Conservation (phyloP, 2,113 vertebrate species). For the Urocynchramus pylzowi region DNA sequence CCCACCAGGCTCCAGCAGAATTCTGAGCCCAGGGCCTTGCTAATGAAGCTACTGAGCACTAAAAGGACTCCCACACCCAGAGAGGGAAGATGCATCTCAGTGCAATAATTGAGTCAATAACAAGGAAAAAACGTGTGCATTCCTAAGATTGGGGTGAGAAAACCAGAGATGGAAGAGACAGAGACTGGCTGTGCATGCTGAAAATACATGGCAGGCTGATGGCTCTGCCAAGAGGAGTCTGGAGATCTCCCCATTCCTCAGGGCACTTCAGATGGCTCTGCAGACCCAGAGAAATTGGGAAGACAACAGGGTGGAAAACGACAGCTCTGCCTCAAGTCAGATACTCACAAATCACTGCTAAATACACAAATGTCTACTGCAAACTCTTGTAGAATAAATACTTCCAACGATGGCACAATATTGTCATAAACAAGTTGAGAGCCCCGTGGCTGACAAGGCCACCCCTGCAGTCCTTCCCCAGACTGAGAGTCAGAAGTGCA, state of each 20-base stretch:
- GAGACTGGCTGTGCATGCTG: not conserved
- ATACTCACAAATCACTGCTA: not conserved
- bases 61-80: not conserved
- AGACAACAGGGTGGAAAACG: fast-evolving
- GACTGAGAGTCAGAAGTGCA: not conserved
- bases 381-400: not conserved
- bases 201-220: not conserved
- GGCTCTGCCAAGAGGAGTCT: not conserved
- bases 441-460: not conserved
- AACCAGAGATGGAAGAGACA: not conserved
- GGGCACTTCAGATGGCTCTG: not conserved
- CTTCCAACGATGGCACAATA: not conserved
- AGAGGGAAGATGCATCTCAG: not conserved
- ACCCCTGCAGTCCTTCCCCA: fast-evolving
- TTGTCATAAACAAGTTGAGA: fast-evolving
- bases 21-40: not conserved
- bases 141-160: not conserved
- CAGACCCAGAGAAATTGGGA: not conserved
- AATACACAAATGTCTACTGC: fast-evolving
- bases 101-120: fast-evolving
- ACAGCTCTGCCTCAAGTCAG: not conserved
- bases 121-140: fast-evolving
- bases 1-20: not conserved
- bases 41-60: not conserved
- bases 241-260: not conserved